These are phyloP conservation scores for Ichneumoninae sp. DNA, from an alignment of 2,888 invertebrate species.

Conservation along the genomic window DNA sequence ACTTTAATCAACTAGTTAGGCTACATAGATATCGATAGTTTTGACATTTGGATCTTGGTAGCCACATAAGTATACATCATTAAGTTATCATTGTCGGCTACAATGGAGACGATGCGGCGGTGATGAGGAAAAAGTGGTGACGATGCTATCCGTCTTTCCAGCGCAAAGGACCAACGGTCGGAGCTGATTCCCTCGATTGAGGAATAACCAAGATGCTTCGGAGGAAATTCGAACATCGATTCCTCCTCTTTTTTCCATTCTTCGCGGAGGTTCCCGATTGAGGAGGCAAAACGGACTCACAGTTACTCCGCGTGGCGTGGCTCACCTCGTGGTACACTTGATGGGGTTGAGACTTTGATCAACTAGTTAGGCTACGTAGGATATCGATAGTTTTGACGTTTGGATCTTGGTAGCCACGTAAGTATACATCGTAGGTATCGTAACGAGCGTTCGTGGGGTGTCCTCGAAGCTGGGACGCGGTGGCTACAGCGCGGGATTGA, in stretches of 20 bases:
- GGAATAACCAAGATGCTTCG: background rate
- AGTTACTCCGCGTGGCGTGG: background rate
- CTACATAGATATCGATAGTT: slow-evolving; percentile 9
- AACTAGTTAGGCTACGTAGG: background rate
- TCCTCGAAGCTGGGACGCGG: slow-evolving; percentile 4
- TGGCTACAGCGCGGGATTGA: background rate
- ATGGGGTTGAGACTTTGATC: slow-evolving; percentile 1
- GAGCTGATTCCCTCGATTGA: background rate
- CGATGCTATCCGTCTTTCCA: background rate
- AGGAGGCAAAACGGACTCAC: background rate
- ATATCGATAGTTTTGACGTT: slow-evolving; percentile 15
- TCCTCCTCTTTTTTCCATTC: background rate
- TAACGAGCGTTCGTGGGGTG: background rate
- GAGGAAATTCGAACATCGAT: background rate
- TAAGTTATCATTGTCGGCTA: background rate
- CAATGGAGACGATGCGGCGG: background rate
- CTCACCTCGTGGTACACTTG: background rate
- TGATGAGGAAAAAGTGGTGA: background rate
- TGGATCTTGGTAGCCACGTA: background rate
- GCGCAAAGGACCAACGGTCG: background rate
- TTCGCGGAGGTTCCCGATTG: background rate
- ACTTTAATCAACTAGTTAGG: slow-evolving; percentile 4
- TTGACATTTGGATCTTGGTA: background rate
- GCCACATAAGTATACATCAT: background rate
- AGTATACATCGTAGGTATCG: background rate